Evolutionary conservation across 2,113 vertebrate genomes (phyloP).

Genomic region (Anhinga rufa): DNA sequence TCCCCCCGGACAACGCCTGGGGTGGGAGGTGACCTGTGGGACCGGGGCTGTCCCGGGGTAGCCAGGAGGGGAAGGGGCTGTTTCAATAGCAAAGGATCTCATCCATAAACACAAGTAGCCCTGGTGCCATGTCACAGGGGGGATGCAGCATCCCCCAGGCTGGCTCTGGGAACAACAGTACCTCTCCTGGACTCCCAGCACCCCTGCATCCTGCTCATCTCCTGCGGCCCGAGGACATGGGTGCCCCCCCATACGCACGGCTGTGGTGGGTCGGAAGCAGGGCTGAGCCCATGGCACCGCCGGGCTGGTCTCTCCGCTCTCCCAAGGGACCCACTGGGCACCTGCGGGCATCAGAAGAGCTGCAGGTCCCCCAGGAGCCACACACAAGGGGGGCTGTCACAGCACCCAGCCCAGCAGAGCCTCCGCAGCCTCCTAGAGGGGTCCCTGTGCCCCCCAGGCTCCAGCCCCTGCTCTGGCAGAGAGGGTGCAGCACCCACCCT

Average conservation of each 20-base stretch:
- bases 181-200: neutral
- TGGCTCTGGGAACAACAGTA: neutral
- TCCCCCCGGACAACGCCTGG: neutral
- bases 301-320: neutral
- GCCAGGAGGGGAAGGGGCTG: neutral
- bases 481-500: neutral
- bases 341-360: neutral
- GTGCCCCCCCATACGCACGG: accelerated
- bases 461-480: neutral
- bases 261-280: neutral
- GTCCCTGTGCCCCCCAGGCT: neutral
- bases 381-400: neutral
- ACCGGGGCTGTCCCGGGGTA: neutral
- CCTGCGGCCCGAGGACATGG: neutral
- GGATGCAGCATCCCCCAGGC: neutral
- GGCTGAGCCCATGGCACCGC: neutral
- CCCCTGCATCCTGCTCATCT: neutral
- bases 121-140: neutral
- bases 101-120: neutral
- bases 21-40: neutral
- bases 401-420: neutral
- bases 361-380: neutral
- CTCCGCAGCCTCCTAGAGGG: too few species aligned
- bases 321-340: neutral
- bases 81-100: neutral